A percentile compares a stretch with the other conserved stretches of the same genome.
phyloP scores from a whole-genome alignment of 2,113 vertebrate species.

The Neolamprologus toae region DNA sequence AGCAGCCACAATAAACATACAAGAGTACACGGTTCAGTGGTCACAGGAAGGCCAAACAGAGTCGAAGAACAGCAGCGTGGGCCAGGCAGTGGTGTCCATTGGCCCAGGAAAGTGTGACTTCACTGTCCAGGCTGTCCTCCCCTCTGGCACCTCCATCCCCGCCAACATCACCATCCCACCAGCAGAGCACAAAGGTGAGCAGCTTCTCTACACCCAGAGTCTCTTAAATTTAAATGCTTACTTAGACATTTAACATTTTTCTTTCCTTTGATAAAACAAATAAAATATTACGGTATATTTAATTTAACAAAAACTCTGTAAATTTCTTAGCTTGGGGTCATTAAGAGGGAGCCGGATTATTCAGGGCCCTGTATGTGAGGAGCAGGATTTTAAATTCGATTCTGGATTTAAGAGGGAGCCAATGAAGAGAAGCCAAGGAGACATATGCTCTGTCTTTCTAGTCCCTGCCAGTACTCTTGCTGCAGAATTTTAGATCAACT shows the following conservation, averaged over 20 bases:
- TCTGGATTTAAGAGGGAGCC: neutral
- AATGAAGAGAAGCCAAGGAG: neutral
- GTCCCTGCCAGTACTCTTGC: neutral
- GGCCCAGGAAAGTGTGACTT: slow-evolving; percentile 27
- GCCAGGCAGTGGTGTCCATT: slow-evolving; percentile 3
- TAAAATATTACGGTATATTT: neutral
- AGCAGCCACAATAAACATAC: neutral
- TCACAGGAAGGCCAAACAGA: neutral
- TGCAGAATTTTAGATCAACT: neutral
- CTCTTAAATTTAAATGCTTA: neutral
- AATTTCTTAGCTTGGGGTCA: neutral
- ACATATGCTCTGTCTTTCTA: neutral
- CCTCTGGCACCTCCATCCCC: neutral
- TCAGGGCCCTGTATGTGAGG: neutral
- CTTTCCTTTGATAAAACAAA: neutral
- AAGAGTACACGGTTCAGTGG: slow-evolving; percentile 37
- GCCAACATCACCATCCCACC: slow-evolving; percentile 33
- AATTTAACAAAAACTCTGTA: neutral
- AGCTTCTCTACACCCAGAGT: neutral
- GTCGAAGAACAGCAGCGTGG: neutral
- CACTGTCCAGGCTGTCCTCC: slow-evolving; percentile 22
- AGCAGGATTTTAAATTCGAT: neutral
- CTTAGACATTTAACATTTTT: neutral
- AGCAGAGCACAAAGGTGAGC: neutral
- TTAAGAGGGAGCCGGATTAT: neutral